Percentiles rank a stretch among this genome's conserved stretches.
Evolutionary conservation across 2,888 invertebrate species (phyloP).

Genomic region (Clanis bilineata): DNA sequence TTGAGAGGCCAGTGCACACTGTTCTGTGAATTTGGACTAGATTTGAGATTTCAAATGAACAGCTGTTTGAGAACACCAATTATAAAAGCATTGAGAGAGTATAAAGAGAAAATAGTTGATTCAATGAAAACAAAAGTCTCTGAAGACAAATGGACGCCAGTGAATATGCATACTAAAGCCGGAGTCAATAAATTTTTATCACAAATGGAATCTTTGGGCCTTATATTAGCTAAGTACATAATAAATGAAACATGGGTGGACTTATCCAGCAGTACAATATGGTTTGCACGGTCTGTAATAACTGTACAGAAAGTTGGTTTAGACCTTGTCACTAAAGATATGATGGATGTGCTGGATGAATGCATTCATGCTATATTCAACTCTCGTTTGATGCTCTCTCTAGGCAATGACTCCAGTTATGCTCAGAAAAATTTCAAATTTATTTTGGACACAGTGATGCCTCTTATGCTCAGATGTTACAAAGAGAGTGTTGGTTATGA

Average conservation of each 20-base stretch:
- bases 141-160: conserved; percentile 94
- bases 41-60: conserved; percentile 95
- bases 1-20: conserved; percentile 87
- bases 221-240: conserved; percentile 85
- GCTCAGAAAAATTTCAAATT: conserved; percentile 86
- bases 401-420: conserved; percentile 70
- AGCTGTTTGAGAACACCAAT: conserved; percentile 90
- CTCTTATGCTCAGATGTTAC: conserved; percentile 84
- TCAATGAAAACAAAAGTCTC: conserved; percentile 88
- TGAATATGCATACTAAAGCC: conserved; percentile 88
- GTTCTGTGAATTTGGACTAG: conserved; percentile 89
- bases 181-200: conserved; percentile 86
- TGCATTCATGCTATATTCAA: conserved; percentile 88
- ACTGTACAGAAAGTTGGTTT: conserved; percentile 89
- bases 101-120: conserved; percentile 91
- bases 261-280: conserved; percentile 89
- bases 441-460: conserved; percentile 85
- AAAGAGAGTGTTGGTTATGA: conserved; percentile 83
- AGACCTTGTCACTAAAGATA: conserved; percentile 88
- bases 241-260: conserved; percentile 86
- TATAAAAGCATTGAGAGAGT: conserved; percentile 88
- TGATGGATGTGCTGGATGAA: conserved; percentile 87
- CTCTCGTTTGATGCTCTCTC: conserved; percentile 85
- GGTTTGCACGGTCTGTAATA: conserved; percentile 89
- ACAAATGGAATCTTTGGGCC: conserved; percentile 87